phyloP scores from a whole-genome alignment of 1,140 invertebrate genomes.

The Drosophila obscura region DNA sequence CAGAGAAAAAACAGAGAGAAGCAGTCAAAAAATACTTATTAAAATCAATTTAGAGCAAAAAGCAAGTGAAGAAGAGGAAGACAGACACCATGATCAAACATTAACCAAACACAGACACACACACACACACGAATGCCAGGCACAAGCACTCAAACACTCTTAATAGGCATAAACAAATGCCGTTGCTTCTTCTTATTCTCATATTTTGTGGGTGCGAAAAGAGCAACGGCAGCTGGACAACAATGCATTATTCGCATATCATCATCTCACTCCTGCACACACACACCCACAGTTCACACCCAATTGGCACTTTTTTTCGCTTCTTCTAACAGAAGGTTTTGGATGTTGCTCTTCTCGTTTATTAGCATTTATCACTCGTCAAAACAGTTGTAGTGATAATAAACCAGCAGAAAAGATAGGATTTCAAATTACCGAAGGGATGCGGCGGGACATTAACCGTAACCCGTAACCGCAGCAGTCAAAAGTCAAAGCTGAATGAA shows the following conservation, averaged over 20 bases:
- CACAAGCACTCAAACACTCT: too few species aligned
- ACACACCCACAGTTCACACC: conserved; percentile 19
- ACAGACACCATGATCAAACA: conserved; percentile 49
- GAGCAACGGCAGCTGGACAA: conserved; percentile 68
- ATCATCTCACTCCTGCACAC: conserved; percentile 30
- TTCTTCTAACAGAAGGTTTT: conserved; percentile 38
- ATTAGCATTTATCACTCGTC: conserved; percentile 34
- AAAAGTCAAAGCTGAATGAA: conserved; percentile 80
- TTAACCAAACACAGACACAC: conserved; percentile 38
- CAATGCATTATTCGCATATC: conserved; percentile 44
- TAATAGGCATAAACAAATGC: conserved; percentile 67
- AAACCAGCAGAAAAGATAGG: conserved; percentile 1
- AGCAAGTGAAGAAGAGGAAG: conserved; percentile 59
- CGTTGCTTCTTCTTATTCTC: conserved; percentile 20
- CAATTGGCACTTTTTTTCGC: conserved; percentile 54
- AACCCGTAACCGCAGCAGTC: conserved; percentile 29
- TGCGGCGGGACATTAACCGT: background rate
- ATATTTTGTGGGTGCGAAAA: conserved; percentile 62
- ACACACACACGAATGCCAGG: background rate
- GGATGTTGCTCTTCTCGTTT: conserved; percentile 30
- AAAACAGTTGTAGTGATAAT: conserved; percentile 23
- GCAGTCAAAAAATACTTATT: conserved; percentile 71
- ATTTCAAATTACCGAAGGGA: conserved; percentile 26
- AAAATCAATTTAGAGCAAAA: conserved; percentile 74
- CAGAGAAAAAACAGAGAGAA: conserved; percentile 1